Conservation (phyloP, 2,113 vertebrate genomes). For the Siniperca chuatsi region DNA sequence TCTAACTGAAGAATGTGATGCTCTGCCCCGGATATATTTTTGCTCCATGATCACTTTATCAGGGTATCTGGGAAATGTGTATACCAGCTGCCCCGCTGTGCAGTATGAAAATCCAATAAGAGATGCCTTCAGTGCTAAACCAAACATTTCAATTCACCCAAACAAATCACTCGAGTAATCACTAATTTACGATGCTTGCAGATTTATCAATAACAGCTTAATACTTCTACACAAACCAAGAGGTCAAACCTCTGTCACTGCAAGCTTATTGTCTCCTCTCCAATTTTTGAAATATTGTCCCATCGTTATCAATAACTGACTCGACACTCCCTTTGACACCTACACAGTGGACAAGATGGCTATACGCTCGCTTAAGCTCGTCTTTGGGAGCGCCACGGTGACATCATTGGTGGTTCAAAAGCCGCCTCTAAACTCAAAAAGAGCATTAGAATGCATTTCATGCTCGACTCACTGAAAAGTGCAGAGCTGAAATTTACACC, state of each 20-base stretch:
- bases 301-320: constrained; percentile 87
- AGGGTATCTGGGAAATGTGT: constrained; percentile 50
- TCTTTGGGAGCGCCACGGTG: constrained; percentile 85
- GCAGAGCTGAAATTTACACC: constrained; percentile 93
- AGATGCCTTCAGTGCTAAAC: constrained; percentile 54
- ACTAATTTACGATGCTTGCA: constrained; percentile 66
- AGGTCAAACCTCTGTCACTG: constrained; percentile 67
- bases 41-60: constrained; percentile 40
- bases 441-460: constrained; percentile 93
- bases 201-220: constrained; percentile 78
- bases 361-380: constrained; percentile 86
- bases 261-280: constrained; percentile 73
- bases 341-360: constrained; percentile 85
- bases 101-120: constrained; percentile 64
- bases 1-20: neutral
- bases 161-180: constrained; percentile 63
- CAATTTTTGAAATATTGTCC: constrained; percentile 76
- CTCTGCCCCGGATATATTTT: constrained; percentile 27
- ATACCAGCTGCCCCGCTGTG: constrained; percentile 41
- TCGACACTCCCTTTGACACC: constrained; percentile 89
- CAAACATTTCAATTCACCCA: constrained; percentile 68
- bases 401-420: constrained; percentile 88
- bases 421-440: constrained; percentile 86
- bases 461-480: constrained; percentile 89
- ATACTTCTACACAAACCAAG: constrained; percentile 46